phyloP scores from a whole-genome alignment of 2,797 vertebrate species.

The Mormyrus hasselquistii region DNA sequence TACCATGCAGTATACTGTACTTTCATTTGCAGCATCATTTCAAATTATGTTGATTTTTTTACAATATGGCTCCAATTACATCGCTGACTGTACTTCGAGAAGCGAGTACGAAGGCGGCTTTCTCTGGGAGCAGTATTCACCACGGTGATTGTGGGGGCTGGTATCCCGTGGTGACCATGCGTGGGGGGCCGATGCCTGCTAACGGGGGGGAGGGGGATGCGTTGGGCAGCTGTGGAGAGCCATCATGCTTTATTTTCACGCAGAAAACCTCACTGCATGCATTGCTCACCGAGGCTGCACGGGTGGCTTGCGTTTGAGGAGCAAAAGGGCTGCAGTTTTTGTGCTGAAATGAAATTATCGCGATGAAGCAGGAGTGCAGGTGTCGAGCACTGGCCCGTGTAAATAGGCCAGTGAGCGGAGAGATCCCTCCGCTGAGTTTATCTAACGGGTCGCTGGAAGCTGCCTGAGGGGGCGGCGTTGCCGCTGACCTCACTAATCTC shows the following conservation, averaged over 20 bases:
- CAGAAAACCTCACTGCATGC: neutral
- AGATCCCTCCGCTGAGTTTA: neutral
- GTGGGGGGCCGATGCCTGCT: neutral
- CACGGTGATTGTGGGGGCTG: neutral
- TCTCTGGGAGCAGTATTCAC: neutral
- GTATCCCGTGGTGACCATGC: neutral
- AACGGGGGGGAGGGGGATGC: neutral
- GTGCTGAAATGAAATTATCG: neutral
- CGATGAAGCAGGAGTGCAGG: neutral
- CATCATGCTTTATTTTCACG: neutral
- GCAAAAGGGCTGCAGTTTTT: neutral
- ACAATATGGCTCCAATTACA: neutral
- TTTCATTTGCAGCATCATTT: neutral
- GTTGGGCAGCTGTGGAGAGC: neutral
- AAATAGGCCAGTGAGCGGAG: neutral
- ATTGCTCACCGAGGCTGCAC: neutral
- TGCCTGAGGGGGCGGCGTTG: neutral
- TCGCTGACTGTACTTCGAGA: neutral
- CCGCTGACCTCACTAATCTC: neutral
- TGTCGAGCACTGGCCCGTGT: neutral
- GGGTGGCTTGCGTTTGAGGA: neutral
- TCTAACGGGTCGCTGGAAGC: neutral
- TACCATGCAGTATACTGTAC: neutral
- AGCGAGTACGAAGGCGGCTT: neutral
- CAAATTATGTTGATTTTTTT: neutral